phyloP scores from a whole-genome alignment of 92 coral and sea anemone genomes.

The Chrysogorgia sp. region DNA sequence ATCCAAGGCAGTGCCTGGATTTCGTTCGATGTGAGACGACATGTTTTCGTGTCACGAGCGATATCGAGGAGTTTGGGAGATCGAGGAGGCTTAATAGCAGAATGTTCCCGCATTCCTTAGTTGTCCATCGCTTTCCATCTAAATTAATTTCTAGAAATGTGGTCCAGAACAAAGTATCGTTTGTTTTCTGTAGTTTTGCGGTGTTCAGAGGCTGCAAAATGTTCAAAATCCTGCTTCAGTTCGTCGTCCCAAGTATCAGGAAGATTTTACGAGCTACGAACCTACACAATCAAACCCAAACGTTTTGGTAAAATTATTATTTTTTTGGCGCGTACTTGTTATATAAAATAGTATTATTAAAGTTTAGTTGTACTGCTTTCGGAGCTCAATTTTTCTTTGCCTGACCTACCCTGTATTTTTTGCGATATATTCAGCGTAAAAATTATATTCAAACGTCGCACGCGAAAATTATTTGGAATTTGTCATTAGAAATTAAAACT shows the following conservation, averaged over 20 bases:
- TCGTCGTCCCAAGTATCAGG: background rate
- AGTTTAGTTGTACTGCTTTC: no score
- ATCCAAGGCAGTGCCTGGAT: slow-evolving; percentile 80
- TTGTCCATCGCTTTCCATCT: background rate
- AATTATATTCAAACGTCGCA: no score
- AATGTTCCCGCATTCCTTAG: background rate
- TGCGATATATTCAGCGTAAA: no score
- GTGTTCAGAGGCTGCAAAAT: background rate
- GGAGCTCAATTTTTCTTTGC: no score
- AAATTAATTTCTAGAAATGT: background rate
- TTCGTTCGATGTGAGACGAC: slow-evolving; percentile 86
- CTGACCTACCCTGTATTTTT: no score
- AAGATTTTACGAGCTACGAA: slow-evolving; percentile 75
- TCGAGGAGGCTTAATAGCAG: background rate
- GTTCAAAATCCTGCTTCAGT: slow-evolving; percentile 14
- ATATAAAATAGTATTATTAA: no score
- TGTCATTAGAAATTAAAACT: no score
- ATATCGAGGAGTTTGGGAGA: slow-evolving; percentile 1
- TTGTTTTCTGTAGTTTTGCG: slow-evolving; percentile 17
- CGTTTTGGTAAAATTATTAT: slow-evolving; percentile 62
- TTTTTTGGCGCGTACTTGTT: background rate
- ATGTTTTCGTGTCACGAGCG: no score
- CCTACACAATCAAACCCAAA: slow-evolving; percentile 78
- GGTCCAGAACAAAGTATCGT: background rate
- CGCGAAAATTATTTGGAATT: no score